Conservation (phyloP, 2,797 vertebrate genomes). For the Cephalopachus bancanus region DNA sequence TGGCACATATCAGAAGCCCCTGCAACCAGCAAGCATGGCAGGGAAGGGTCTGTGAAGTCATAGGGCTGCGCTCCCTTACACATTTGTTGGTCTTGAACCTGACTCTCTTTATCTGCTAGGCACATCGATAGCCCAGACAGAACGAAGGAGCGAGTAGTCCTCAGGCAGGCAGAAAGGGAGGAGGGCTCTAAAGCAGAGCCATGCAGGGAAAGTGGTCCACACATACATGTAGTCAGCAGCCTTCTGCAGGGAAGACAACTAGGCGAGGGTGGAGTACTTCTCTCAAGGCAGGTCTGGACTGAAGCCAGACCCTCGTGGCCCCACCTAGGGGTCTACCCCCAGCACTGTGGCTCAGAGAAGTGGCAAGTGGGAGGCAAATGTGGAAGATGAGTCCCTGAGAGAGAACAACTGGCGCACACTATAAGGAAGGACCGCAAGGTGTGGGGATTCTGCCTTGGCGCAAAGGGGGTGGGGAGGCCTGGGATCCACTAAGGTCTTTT, state of each 20-base stretch:
- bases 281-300: neutral
- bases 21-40: neutral
- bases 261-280: neutral
- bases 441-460: neutral
- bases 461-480: neutral
- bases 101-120: neutral
- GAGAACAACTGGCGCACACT: neutral
- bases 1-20: neutral
- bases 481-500: neutral
- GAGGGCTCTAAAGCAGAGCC: neutral
- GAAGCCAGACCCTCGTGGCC: neutral
- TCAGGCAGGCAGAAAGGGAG: neutral
- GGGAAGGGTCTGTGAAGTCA: neutral
- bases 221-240: no score
- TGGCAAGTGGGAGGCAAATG: no score
- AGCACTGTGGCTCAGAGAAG: neutral
- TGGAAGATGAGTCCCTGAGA: neutral
- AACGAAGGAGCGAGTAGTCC: neutral
- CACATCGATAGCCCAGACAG: neutral
- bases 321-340: neutral
- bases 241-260: neutral
- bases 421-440: neutral
- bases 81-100: neutral
- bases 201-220: neutral
- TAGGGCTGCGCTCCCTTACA: neutral